Evolutionary conservation across 1,140 invertebrate species (phyloP).

Genomic region (Drosophila baimaii): DNA sequence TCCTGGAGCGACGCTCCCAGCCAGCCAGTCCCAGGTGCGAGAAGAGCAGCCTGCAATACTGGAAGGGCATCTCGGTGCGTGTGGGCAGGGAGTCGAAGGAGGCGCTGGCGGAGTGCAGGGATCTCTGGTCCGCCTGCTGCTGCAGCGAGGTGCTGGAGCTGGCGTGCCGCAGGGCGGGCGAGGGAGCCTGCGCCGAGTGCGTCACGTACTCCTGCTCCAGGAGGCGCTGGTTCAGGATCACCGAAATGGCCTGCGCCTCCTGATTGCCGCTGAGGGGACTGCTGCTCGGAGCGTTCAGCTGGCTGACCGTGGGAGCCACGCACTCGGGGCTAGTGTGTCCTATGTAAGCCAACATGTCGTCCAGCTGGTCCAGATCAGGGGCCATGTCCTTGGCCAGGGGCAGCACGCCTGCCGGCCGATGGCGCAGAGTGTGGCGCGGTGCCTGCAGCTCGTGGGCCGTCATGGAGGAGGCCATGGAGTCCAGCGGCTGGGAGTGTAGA

Average conservation of each 20-base stretch:
- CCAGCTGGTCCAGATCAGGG: slow-evolving; percentile 95
- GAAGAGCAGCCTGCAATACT: slow-evolving; percentile 94
- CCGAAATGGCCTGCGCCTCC: slow-evolving; percentile 93
- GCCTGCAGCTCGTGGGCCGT: slow-evolving; percentile 53
- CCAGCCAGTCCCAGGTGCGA: slow-evolving; percentile 95
- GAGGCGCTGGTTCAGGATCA: slow-evolving; percentile 92
- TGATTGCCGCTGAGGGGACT: slow-evolving; percentile 88
- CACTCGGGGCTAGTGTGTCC: slow-evolving; percentile 97
- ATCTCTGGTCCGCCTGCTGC: slow-evolving; percentile 63
- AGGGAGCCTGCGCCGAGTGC: slow-evolving; percentile 79
- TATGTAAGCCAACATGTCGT: slow-evolving; percentile 96
- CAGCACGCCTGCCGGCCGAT: slow-evolving; percentile 89
- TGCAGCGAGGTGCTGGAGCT: slow-evolving; percentile 47
- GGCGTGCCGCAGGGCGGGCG: slow-evolving; percentile 49
- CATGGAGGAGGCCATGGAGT: slow-evolving; percentile 73
- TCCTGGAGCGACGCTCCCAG: slow-evolving; percentile 93
- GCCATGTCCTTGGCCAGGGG: slow-evolving; percentile 93
- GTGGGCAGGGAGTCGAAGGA: slow-evolving; percentile 76
- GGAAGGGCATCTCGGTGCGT: slow-evolving; percentile 86
- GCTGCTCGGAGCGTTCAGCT: slow-evolving; percentile 89
- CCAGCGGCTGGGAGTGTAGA: slow-evolving; percentile 55
- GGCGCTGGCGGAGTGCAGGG: slow-evolving; percentile 59
- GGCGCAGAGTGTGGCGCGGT: slow-evolving; percentile 88
- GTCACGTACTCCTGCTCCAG: slow-evolving; percentile 90
- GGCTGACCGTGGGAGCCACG: slow-evolving; percentile 88